A percentile compares a stretch with the other conserved stretches of the same genome.
Conservation (phyloP, 2,797 vertebrate genomes). For the Austrolebias charrua region DNA sequence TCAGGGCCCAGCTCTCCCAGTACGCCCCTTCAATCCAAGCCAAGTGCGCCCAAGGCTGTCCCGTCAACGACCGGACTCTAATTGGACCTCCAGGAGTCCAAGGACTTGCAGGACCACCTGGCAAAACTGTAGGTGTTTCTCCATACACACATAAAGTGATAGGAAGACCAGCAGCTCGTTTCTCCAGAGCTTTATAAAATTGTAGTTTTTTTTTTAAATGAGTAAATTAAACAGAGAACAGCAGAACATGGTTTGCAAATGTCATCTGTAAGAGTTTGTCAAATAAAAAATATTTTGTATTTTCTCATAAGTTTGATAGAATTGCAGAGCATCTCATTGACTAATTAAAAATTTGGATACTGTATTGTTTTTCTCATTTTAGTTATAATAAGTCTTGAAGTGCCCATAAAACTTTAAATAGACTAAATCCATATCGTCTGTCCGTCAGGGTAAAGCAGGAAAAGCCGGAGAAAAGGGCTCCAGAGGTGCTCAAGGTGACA, state of each 20-base stretch:
- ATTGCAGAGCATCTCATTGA: too few relatives aligned
- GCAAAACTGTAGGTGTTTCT: slow-evolving; percentile 70
- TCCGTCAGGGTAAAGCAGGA: slow-evolving; percentile 75
- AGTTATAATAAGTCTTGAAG: too few relatives aligned
- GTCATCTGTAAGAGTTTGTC: neutral
- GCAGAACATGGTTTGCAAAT: neutral
- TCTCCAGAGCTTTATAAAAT: neutral
- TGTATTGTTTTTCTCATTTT: too few relatives aligned
- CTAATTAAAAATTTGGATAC: too few relatives aligned
- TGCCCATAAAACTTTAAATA: too few relatives aligned
- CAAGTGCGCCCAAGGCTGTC: slow-evolving; percentile 80
- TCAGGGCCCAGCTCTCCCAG: slow-evolving; percentile 79
- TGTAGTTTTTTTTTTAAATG: neutral
- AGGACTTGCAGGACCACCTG: slow-evolving; percentile 62
- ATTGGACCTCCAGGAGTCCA: slow-evolving; percentile 74
- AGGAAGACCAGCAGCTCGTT: too few relatives aligned
- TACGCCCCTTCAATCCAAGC: slow-evolving; percentile 77
- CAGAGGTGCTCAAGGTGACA: slow-evolving; percentile 68
- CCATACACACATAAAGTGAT: neutral
- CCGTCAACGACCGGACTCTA: slow-evolving; percentile 77
- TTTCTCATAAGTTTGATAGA: neutral
- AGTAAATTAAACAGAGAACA: neutral
- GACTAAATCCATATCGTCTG: neutral
- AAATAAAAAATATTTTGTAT: too few relatives aligned
- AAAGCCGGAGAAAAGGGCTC: slow-evolving; percentile 70